Evolutionary conservation across 1,140 invertebrate species (phyloP), one percentile per base, ranked within the genome.

Genomic region (Drosophila nebulosa): DNA sequence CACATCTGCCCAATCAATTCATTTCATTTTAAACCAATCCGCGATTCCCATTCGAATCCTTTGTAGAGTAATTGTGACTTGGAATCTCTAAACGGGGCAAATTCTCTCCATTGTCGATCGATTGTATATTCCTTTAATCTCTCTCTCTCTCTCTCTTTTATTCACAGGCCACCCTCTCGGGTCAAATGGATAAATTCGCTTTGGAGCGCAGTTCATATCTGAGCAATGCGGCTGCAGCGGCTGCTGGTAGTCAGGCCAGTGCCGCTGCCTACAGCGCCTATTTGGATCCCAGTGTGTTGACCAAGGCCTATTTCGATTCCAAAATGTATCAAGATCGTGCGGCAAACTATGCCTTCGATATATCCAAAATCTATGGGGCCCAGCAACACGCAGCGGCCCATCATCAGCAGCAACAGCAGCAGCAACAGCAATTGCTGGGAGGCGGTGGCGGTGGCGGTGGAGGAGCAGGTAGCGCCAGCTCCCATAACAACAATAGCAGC

Each of bases 301-400:
- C 95, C 69, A 96, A 97, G 90, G 95, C 95, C 1, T 97, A 96
- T 89, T 95, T 95, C 69, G 95, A 95, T 81, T 95, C 94, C 6
- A 95, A 95, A 84, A 94, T 96, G 92, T 96, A 96, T 91, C 95
- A 96, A 94, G 95, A 96, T 78, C 94, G 94, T 69, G 95, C 95
- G 70, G 58, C 92, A 79, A 92, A 94, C 69, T 93, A 95, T 60
- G 93, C 94, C 53, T 94, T 93, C 91, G 95, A 95, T 92, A 95
- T 94, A 85, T 94, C 93, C 90, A 96, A 94, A 93, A 95, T 94
- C 93, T 96, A 93, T 84, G 90, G 86, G 3, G 91, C 84, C 7
- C 81, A 77, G 52, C 74, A 91, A 79, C 81, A 71, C 72, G 66
- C 86, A 64, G 78, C 69, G 83, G 90, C 32, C 80, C 91, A 57